Evolutionary conservation across 2,797 vertebrate genomes (phyloP).

Genomic region (Xyrichtys novacula): DNA sequence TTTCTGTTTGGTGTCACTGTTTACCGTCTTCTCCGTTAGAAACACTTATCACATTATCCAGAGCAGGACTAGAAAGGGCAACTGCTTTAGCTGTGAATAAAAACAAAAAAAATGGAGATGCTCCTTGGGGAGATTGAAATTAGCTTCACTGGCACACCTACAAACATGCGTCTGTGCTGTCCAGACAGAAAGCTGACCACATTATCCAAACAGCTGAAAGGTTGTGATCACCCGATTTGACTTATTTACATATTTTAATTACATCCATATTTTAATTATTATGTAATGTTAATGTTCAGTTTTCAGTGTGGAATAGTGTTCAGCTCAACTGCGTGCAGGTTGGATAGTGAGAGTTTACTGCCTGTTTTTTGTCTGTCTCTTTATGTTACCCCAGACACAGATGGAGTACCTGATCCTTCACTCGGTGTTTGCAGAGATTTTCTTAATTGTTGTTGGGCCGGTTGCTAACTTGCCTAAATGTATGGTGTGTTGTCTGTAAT

Average conservation of each 20-base stretch:
- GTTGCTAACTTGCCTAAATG: neutral
- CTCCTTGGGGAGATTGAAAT: conserved; percentile 17
- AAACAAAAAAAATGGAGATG: conserved; percentile 13
- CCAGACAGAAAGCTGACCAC: neutral
- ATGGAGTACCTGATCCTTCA: neutral
- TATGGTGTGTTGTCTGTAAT: conserved; percentile 29
- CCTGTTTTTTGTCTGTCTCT: neutral
- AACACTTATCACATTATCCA: conserved; percentile 31
- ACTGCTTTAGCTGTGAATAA: conserved; percentile 17
- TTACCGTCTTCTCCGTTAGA: conserved; percentile 33
- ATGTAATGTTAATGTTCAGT: neutral
- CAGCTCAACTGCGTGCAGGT: neutral
- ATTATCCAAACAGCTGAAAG: neutral
- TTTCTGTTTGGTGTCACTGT: conserved; percentile 36
- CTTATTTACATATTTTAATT: neutral
- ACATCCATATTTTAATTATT: neutral
- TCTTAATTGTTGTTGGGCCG: conserved; percentile 6
- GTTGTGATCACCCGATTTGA: too few species aligned
- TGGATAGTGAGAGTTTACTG: neutral
- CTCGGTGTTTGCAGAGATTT: conserved; percentile 1
- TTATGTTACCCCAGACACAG: neutral
- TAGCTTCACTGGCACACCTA: conserved; percentile 1
- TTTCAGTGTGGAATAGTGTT: neutral
- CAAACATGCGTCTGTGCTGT: conserved; percentile 11
- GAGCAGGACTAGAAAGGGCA: conserved; percentile 22